These are phyloP conservation scores for Lasioglossum villosulum DNA, from an alignment of 2,888 invertebrate species.

Conservation along the genomic window DNA sequence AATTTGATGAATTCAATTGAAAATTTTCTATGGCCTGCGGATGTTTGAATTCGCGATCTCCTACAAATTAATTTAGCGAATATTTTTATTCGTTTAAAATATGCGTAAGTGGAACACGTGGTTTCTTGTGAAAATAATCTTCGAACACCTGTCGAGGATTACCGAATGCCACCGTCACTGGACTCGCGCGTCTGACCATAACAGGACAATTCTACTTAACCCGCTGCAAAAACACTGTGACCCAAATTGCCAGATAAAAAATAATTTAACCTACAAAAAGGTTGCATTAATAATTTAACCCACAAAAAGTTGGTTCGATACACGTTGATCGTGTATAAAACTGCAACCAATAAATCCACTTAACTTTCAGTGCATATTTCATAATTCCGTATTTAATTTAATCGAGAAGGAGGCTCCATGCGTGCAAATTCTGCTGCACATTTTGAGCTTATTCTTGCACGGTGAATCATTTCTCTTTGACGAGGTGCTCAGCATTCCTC, in stretches of 20 bases:
- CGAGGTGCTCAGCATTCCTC: neutral
- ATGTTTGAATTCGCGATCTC: neutral
- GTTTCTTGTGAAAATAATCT: neutral
- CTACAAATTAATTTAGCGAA: neutral
- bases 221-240: neutral
- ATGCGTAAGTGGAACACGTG: neutral
- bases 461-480: neutral
- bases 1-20: neutral
- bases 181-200: neutral
- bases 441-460: neutral
- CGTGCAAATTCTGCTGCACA: neutral
- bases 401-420: neutral
- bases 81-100: too few species aligned
- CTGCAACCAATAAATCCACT: neutral
- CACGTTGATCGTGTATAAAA: neutral
- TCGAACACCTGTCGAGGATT: neutral
- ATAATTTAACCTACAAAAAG: neutral
- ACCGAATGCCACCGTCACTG: neutral
- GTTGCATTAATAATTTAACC: neutral
- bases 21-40: neutral
- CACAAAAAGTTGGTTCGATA: neutral
- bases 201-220: slow-evolving; percentile 4
- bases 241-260: neutral
- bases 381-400: neutral
- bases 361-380: neutral